A percentile compares a stretch with the other conserved stretches of the same genome.
Evolutionary conservation across 2,113 vertebrate species (phyloP).

Genomic region (Vulpes vulpes): DNA sequence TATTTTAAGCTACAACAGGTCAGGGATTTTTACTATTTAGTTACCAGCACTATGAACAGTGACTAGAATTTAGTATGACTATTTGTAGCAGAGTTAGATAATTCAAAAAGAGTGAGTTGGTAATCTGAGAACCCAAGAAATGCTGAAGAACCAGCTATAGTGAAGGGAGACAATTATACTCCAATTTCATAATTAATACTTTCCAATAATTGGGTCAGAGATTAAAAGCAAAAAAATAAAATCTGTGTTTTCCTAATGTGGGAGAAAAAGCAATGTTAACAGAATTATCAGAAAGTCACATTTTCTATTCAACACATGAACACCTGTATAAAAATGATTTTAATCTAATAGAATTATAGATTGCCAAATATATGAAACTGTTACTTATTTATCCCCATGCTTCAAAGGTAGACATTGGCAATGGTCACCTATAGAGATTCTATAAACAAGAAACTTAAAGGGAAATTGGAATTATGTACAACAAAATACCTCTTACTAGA

Average conservation of each 20-base stretch:
- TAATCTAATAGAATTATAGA: background rate
- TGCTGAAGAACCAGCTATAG: background rate
- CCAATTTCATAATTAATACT: background rate
- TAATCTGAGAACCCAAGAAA: background rate
- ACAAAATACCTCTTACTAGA: conserved; percentile 1
- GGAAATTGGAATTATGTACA: background rate
- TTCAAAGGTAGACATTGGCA: background rate
- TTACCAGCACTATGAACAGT: background rate
- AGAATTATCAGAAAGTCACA: background rate
- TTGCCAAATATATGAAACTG: background rate
- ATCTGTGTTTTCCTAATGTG: background rate
- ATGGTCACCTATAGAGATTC: background rate
- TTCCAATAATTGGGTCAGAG: background rate
- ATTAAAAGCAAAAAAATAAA: background rate
- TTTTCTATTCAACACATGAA: background rate
- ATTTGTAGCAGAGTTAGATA: background rate
- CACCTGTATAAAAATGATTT: background rate
- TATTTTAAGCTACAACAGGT: background rate
- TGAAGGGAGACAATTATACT: background rate
- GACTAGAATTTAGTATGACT: background rate
- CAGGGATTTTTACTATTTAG: background rate
- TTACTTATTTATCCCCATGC: background rate
- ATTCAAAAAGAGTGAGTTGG: background rate
- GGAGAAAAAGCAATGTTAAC: background rate
- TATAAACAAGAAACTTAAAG: background rate